Evolutionary conservation across 2,797 vertebrate species (phyloP).

Genomic region (Heliangelus exortis): DNA sequence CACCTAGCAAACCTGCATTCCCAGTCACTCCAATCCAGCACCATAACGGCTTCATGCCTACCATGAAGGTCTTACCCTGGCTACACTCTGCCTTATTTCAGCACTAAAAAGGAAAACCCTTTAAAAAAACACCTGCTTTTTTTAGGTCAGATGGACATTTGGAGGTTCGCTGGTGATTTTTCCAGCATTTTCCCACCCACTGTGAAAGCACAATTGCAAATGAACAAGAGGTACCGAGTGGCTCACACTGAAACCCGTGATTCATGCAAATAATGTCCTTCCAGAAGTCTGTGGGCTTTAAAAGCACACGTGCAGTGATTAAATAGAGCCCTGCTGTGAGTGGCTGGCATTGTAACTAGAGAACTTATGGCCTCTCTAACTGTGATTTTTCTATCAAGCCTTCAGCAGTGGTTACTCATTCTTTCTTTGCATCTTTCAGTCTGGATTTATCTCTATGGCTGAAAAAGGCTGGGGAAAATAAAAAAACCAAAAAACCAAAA

Average conservation of each 20-base stretch:
- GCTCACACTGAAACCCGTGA: constrained; percentile 6
- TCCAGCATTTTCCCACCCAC: neutral
- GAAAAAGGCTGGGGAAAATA: constrained; percentile 16
- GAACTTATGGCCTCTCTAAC: constrained; percentile 2
- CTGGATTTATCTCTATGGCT: neutral
- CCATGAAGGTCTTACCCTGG: neutral
- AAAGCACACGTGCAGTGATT: constrained; percentile 31
- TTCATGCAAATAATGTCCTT: constrained; percentile 12
- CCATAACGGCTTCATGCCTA: neutral
- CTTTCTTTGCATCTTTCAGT: constrained; percentile 12
- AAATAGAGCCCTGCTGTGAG: constrained; percentile 33
- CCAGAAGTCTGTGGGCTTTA: constrained; percentile 33
- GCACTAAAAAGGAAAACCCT: neutral
- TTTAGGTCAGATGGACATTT: neutral
- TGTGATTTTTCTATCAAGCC: neutral
- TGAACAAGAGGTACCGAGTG: neutral
- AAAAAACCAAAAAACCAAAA: neutral
- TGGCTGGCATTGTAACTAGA: constrained; percentile 15
- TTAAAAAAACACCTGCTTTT: neutral
- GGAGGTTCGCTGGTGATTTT: constrained; percentile 9
- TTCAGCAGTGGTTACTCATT: constrained; percentile 21
- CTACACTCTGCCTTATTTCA: neutral
- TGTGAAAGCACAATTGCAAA: constrained; percentile 4
- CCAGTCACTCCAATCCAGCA: neutral
- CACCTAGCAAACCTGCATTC: neutral